Evolutionary conservation across 2,888 invertebrate genomes (phyloP).

Genomic region (Cheilosia urbana): DNA sequence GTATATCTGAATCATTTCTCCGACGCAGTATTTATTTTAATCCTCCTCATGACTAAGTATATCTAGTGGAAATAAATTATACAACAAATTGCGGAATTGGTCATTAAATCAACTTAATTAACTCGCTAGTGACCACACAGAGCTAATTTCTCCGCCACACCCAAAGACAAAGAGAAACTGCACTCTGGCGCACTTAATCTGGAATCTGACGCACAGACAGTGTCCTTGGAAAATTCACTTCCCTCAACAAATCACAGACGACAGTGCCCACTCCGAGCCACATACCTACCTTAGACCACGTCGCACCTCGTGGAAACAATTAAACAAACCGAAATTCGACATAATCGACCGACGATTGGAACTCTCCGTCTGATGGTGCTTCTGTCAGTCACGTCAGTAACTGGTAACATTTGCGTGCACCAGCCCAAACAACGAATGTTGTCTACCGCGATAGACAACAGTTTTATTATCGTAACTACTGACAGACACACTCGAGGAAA

Average conservation of each 20-base stretch:
- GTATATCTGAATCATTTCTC: slow-evolving; percentile 18
- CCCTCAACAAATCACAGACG: slow-evolving; percentile 1
- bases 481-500: slow-evolving; percentile 55
- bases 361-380: slow-evolving; percentile 13
- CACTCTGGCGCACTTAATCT: slow-evolving; percentile 5
- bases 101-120: slow-evolving; percentile 18
- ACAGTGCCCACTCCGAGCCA: neutral
- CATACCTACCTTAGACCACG: slow-evolving; percentile 68
- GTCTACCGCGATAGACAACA: slow-evolving; percentile 32
- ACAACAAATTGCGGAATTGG: slow-evolving; percentile 32
- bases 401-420: slow-evolving; percentile 42
- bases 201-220: slow-evolving; percentile 8
- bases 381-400: slow-evolving; percentile 1
- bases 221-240: slow-evolving; percentile 43
- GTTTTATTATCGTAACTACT: slow-evolving; percentile 54
- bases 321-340: slow-evolving; percentile 69
- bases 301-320: slow-evolving; percentile 68
- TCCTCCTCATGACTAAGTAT: slow-evolving; percentile 6
- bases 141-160: neutral
- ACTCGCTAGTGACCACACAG: neutral
- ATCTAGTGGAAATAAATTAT: slow-evolving; percentile 20
- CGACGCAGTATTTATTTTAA: slow-evolving; percentile 14
- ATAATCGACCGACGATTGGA: slow-evolving; percentile 39
- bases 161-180: neutral
- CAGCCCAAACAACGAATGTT: slow-evolving; percentile 4